Evolutionary conservation across 2,888 invertebrate species (phyloP).

Genomic region (Bhutanitis thaidina): DNA sequence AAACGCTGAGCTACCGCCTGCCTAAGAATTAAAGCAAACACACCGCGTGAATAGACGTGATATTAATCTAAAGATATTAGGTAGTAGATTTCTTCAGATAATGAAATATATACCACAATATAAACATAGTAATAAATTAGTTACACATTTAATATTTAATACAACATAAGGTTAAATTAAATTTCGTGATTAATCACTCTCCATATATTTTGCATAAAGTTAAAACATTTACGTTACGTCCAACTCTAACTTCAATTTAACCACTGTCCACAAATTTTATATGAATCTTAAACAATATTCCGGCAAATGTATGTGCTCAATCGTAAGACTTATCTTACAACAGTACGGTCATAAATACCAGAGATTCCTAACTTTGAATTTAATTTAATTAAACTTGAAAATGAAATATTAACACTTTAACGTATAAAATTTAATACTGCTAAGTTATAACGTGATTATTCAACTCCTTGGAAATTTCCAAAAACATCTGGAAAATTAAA

Average conservation of each 20-base stretch:
- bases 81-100: no score
- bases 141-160: no score
- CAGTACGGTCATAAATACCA: conserved; percentile 21
- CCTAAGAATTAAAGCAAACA: conserved; percentile 35
- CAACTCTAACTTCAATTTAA: no score
- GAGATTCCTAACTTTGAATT: conserved; percentile 67
- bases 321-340: conserved; percentile 21
- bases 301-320: background rate
- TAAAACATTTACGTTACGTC: no score
- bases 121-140: no score
- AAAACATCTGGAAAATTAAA: conserved; percentile 78
- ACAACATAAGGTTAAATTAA: no score
- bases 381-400: conserved; percentile 80
- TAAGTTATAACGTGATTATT: conserved; percentile 80
- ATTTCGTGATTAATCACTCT: no score
- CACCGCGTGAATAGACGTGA: conserved; percentile 26
- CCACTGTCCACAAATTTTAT: no score
- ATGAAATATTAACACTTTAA: conserved; percentile 81
- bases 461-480: conserved; percentile 74
- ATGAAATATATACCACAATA: no score
- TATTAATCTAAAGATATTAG: conserved; percentile 30
- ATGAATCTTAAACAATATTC: no score
- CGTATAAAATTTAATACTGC: conserved; percentile 79
- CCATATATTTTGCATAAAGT: no score
- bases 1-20: conserved; percentile 53